Base-by-base conservation (phyloP, 2,888 invertebrate species). In the Hofmannophila pseudospretella region DNA sequence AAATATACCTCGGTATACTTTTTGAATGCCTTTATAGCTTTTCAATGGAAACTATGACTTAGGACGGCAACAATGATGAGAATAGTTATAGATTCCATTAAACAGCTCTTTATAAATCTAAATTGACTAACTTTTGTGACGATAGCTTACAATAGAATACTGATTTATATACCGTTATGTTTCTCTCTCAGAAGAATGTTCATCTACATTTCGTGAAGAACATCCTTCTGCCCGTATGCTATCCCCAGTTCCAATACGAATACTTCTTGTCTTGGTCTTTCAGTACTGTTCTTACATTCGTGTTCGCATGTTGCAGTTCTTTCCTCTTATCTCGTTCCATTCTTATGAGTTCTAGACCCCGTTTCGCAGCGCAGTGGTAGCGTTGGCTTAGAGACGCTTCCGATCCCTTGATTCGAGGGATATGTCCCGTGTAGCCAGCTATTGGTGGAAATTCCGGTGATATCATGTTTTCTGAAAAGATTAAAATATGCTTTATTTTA, bases 371-470 rank as follows among this genome's bases (percentile, higher is more conserved):
- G 54, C 90, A 90, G 45, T 91, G 89, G 63, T 91, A 92, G 42
- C 92, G 71, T 58, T 91, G 90, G 40, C 92, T 92, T n/a, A 92
- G 78, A 0, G 91, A 91, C 1, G 90, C 89, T 63, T 92, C 92
- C 1, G 89, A 88, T 8, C 91, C 90, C 57, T 89, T 90, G 34
- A 92, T 89, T 30, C 91, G 85, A 2, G 92, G 92, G 42, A 93
- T 92, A 62, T 92, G 92, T 2, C 92, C 93, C 0, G 93, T 92
- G 68, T 93, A 92, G 5, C 93, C 92, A 0, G 92, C 90, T 52
- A 92, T 92, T 9, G 92, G 92, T 11, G 92, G 92, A 51, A 88
- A 89, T 59, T 92, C 91, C 0, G 92, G 89, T 4, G 92, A 90
- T 64, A 89, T 86, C 45, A 89, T 87, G 68, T 89, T 89, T 53